A percentile compares a stretch with the other conserved stretches of the same genome.
Conservation (phyloP, 2,113 vertebrate genomes). For the Chinchilla lanigera region DNA sequence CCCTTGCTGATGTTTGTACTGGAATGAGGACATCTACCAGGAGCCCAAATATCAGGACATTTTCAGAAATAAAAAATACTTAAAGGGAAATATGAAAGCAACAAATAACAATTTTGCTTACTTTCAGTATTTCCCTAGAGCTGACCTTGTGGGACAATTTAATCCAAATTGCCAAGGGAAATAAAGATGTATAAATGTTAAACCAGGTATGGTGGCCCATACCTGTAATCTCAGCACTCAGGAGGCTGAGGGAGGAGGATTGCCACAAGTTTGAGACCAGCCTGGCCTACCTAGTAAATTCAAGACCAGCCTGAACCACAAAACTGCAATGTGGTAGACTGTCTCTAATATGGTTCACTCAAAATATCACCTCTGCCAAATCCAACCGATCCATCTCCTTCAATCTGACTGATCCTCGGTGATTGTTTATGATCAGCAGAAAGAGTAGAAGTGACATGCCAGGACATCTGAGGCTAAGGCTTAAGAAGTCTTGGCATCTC, state of each 20-base stretch:
- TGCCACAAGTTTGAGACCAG: background rate
- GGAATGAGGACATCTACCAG: background rate
- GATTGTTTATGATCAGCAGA: background rate
- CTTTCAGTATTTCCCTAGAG: background rate
- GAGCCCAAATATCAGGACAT: background rate
- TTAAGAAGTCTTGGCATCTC: background rate
- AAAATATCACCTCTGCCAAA: fast-evolving
- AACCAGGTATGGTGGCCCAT: background rate
- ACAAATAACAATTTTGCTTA: background rate
- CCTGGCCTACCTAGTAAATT: background rate
- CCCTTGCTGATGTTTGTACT: background rate
- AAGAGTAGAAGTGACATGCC: background rate
- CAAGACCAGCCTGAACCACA: background rate
- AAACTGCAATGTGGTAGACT: background rate
- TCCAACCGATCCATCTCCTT: too few relatives aligned
- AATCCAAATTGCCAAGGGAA: slow-evolving; percentile 2
- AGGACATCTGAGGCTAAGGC: background rate
- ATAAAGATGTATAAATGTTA: background rate
- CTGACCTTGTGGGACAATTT: background rate
- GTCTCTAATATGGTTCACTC: background rate
- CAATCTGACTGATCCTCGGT: background rate
- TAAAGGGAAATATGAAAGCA: background rate
- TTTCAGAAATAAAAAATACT: background rate
- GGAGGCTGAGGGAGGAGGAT: background rate
- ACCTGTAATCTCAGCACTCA: background rate